Conservation (phyloP, 2,888 invertebrate genomes). For the Diabrotica balteata region DNA sequence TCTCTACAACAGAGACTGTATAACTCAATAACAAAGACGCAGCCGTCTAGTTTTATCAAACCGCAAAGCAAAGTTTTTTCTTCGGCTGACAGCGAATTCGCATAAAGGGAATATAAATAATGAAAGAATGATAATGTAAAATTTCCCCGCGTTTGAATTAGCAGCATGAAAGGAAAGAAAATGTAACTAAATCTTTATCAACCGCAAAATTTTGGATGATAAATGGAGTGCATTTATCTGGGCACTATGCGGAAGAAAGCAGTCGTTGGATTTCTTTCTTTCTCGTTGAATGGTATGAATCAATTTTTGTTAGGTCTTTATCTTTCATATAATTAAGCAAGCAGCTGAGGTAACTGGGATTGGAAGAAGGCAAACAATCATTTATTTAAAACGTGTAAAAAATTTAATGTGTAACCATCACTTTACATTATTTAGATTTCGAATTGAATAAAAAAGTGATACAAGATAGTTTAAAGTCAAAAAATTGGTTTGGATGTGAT, state of each 20-base stretch:
- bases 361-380: too few relatives aligned
- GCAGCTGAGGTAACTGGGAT: slow-evolving; percentile 48
- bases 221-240: slow-evolving; percentile 58
- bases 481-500: too few relatives aligned
- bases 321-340: slow-evolving; percentile 57
- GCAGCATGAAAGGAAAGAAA: slow-evolving; percentile 56
- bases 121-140: slow-evolving; percentile 59
- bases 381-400: too few relatives aligned
- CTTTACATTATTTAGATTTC: too few relatives aligned
- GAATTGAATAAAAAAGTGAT: too few relatives aligned
- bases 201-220: slow-evolving; percentile 57
- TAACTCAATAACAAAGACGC: slow-evolving; percentile 20
- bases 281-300: slow-evolving; percentile 41
- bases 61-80: slow-evolving; percentile 18
- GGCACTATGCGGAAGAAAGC: slow-evolving; percentile 51
- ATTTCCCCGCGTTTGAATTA: slow-evolving; percentile 56
- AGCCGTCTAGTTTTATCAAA: slow-evolving; percentile 8
- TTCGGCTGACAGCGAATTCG: slow-evolving; percentile 32
- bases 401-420: too few relatives aligned
- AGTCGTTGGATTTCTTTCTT: slow-evolving; percentile 51
- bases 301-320: slow-evolving; percentile 48
- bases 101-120: slow-evolving; percentile 55
- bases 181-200: slow-evolving; percentile 60
- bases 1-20: not conserved
- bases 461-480: too few relatives aligned